Percentiles rank a stretch among this genome's conserved stretches.
Conservation (phyloP, 2,797 vertebrate genomes). For the Apogon talboti region DNA sequence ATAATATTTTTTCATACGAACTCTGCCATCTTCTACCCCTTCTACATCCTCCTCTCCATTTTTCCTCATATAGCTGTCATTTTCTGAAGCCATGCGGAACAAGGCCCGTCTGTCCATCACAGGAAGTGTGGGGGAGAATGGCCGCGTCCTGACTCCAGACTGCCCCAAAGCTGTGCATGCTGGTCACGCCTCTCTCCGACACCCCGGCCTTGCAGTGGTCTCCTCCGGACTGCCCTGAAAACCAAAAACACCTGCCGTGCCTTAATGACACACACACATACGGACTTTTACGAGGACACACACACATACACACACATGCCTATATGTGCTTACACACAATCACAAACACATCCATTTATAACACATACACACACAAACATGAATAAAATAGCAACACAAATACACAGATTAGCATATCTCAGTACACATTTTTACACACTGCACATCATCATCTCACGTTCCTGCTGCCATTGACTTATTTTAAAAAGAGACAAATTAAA, state of each 20-base stretch:
- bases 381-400: conserved; percentile 49
- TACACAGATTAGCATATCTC: conserved; percentile 44
- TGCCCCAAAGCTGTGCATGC: conserved; percentile 96
- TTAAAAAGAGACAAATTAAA: conserved; percentile 59
- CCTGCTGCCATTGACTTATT: conserved; percentile 72
- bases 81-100: conserved; percentile 99
- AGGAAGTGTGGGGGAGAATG: conserved; percentile 96
- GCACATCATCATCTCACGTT: conserved; percentile 64
- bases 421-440: conserved; percentile 57
- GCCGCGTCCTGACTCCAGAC: conserved; percentile 94
- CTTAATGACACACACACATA: conserved; percentile 85
- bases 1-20: conserved; percentile 28
- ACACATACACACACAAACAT: conserved; percentile 21
- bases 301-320: conserved; percentile 20
- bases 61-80: conserved; percentile 88
- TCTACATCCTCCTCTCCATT: conserved; percentile 58
- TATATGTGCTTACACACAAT: conserved; percentile 22
- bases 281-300: conserved; percentile 59
- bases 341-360: conserved; percentile 17
- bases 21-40: conserved; percentile 51
- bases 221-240: conserved; percentile 99
- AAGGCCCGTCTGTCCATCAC: conserved; percentile 99
- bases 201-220: conserved; percentile 96
- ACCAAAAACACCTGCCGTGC: conserved; percentile 99
- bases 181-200: conserved; percentile 92